Percentiles rank a stretch among this genome's conserved stretches.
Evolutionary conservation across 2,797 vertebrate species (phyloP).

Genomic region (Chrysolophus pictus): DNA sequence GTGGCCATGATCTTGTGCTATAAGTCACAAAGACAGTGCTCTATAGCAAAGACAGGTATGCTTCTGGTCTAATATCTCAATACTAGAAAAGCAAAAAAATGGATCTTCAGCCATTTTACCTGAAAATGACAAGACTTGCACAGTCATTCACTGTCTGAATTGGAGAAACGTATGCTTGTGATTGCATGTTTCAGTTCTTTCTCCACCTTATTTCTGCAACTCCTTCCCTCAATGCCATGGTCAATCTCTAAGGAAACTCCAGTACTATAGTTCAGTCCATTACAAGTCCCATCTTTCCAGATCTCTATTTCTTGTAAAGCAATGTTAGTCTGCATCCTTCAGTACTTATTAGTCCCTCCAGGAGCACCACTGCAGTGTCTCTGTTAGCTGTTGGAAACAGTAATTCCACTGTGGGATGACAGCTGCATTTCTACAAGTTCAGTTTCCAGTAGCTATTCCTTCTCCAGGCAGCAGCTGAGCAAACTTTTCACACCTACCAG

Average conservation of each 20-base stretch:
- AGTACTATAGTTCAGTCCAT: background rate
- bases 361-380: background rate
- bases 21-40: background rate
- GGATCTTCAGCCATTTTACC: background rate
- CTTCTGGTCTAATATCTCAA: background rate
- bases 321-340: background rate
- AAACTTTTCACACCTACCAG: background rate
- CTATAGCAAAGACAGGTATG: background rate
- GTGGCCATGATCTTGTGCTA: background rate
- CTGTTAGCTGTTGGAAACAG: background rate
- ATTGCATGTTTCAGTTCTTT: background rate
- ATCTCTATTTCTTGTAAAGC: background rate
- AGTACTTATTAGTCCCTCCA: background rate
- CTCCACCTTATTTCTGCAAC: background rate
- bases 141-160: background rate
- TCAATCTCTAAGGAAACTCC: background rate
- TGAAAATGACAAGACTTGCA: background rate
- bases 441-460: background rate
- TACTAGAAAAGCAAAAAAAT: background rate
- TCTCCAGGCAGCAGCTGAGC: background rate
- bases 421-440: background rate
- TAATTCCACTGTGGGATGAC: background rate
- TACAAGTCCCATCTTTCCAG: background rate
- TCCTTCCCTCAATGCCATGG: background rate
- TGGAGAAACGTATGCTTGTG: background rate